Percentiles rank a stretch among this genome's conserved stretches.
Evolutionary conservation across 2,113 vertebrate genomes (phyloP).

Genomic region (Rhombomys opimus): DNA sequence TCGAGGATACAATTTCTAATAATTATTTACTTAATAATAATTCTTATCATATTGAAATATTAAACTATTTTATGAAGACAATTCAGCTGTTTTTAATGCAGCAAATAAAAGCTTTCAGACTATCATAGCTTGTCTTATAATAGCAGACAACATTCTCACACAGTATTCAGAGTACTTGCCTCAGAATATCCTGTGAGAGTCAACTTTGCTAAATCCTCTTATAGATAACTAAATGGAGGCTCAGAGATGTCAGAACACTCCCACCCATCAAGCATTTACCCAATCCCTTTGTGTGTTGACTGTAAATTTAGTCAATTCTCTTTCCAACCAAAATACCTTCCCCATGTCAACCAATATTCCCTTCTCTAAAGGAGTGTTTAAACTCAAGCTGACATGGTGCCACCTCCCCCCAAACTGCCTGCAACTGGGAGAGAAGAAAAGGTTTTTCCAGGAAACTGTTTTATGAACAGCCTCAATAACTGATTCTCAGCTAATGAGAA

Average conservation of each 20-base stretch:
- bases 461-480: background rate
- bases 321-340: background rate
- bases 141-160: background rate
- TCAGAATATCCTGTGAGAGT: background rate
- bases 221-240: background rate
- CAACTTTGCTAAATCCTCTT: background rate
- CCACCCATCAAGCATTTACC: background rate
- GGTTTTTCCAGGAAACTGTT: background rate
- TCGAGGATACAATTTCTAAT: background rate
- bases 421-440: background rate
- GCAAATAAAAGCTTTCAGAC: background rate
- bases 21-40: background rate
- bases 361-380: background rate
- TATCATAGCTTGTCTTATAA: background rate
- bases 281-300: background rate
- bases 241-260: background rate
- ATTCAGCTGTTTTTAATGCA: background rate
- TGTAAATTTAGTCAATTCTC: background rate
- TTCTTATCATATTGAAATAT: background rate
- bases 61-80: background rate
- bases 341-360: background rate
- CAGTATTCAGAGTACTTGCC: background rate
- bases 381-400: background rate
- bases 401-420: background rate
- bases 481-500: background rate